These are phyloP conservation scores for Enteromius radiatus DNA, from an alignment of 2,797 vertebrate genomes.

Conservation along the genomic window DNA sequence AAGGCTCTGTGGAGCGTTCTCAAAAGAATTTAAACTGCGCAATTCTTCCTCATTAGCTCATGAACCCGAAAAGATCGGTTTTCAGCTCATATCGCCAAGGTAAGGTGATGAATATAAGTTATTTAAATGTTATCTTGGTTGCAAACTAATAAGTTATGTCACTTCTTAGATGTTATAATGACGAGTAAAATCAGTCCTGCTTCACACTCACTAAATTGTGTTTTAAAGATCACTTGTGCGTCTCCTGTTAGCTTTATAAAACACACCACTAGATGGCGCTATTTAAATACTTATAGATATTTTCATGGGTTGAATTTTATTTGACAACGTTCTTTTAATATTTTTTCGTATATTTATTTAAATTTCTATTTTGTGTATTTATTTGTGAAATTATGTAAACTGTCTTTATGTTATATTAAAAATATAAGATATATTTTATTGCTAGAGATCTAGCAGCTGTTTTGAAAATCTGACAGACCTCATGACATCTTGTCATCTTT, in stretches of 20 bases:
- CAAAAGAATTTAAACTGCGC: conserved; percentile 21
- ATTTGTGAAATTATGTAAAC: not conserved
- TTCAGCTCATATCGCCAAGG: not conserved
- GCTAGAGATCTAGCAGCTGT: not conserved
- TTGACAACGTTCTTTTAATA: not conserved
- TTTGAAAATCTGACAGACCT: not conserved
- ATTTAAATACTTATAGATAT: not conserved
- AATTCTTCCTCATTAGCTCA: not conserved
- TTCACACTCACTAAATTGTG: not conserved
- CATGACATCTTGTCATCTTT: not conserved
- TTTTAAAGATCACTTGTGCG: not conserved
- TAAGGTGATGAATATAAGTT: not conserved
- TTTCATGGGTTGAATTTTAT: not conserved
- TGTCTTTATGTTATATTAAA: not conserved
- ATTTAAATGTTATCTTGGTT: not conserved
- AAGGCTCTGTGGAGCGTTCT: not conserved
- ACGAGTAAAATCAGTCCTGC: not conserved
- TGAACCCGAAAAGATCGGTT: not conserved
- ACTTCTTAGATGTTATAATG: not conserved
- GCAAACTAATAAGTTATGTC: not conserved
- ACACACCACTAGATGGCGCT: conserved; percentile 29
- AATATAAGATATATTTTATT: not conserved
- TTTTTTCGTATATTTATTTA: not conserved
- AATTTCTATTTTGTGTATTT: not conserved
- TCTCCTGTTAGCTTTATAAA: not conserved